Evolutionary conservation across 2,113 vertebrate species (phyloP), one percentile per base, ranked within the genome.

Genomic region (Vulpes vulpes): DNA sequence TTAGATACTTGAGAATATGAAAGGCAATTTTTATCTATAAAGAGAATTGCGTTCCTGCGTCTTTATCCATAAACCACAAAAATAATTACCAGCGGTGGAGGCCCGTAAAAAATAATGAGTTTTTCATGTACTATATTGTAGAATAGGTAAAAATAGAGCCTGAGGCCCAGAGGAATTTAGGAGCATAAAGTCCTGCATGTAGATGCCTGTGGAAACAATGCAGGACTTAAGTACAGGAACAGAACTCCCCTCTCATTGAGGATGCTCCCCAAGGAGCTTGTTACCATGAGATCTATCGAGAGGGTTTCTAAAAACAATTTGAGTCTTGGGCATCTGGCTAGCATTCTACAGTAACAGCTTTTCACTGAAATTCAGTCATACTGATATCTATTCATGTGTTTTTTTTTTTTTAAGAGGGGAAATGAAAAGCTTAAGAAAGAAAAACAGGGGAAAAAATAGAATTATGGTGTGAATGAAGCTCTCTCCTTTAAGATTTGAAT

Each of bases 121-220:
- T 97, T 96, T 90, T 71, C 69, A n/a, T 55, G 35, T 51, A 35
- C 11, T 49, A 84, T 62, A 92, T n/a, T 92, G 64, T 74, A 90
- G 11, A 93, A 60, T 55, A 88, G 93, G 93, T 90, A 62, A 96
- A 97, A 95, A 92, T 74, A 94, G 73, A 91, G 17, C 81, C 49
- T 2, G 43, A 90, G 59, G 27, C 87, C 60, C 94, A 91, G 19
- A 86, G 93, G 94, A 95, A 89, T 82, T 93, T 23, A 4, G 35
- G 71, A 74, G 19, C 55, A 89, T 32, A 51, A 67, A 91, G 64
- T 90, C 96, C 59, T 86, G 57, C 71, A 78, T 19, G 22, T 90
- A 90, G 76, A 91, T 73, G 43, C 4, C 0, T 43, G 14, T 78
- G 9, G 69, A 67, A 93, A 95, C 82, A 93, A 65, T 51, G 23